phyloP scores from a whole-genome alignment of 2,888 invertebrate genomes.

The Ctenicera cuprea region DNA sequence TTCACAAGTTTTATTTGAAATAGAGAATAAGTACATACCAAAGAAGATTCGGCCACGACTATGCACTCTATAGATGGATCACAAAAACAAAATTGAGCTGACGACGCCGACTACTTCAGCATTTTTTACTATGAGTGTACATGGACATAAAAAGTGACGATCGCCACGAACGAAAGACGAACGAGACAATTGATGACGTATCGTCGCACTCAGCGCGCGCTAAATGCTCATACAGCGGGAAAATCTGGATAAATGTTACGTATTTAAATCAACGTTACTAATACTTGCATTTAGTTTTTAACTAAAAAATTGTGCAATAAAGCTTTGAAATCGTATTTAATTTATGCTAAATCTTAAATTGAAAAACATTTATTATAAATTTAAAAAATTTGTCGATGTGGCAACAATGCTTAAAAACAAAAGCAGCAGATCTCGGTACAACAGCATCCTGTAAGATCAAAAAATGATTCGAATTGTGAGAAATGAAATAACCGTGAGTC shows the following conservation, averaged over 20 bases:
- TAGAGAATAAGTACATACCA: constrained; percentile 52
- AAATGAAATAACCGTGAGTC: too few relatives aligned
- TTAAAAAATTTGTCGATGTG: neutral
- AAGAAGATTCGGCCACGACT: constrained; percentile 48
- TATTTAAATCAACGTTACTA: too few relatives aligned
- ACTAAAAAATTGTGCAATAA: neutral
- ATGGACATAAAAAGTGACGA: constrained; percentile 36
- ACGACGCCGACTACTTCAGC: constrained; percentile 44
- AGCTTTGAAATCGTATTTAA: neutral
- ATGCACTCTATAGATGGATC: constrained; percentile 54
- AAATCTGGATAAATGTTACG: too few relatives aligned
- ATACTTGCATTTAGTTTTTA: neutral
- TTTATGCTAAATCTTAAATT: neutral
- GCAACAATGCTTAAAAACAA: neutral
- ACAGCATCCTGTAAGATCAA: too few relatives aligned
- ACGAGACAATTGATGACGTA: constrained; percentile 9
- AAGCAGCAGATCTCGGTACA: neutral
- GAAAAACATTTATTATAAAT: neutral
- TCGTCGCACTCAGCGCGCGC: too few relatives aligned
- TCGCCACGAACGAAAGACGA: constrained; percentile 22
- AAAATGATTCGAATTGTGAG: too few relatives aligned
- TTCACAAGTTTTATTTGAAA: constrained; percentile 24
- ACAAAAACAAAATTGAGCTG: constrained; percentile 40
- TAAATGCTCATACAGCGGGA: too few relatives aligned
- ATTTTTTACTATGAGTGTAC: constrained; percentile 46